Evolutionary conservation across 2,888 invertebrate species (phyloP).

Genomic region (Drosophila subquinaria): DNA sequence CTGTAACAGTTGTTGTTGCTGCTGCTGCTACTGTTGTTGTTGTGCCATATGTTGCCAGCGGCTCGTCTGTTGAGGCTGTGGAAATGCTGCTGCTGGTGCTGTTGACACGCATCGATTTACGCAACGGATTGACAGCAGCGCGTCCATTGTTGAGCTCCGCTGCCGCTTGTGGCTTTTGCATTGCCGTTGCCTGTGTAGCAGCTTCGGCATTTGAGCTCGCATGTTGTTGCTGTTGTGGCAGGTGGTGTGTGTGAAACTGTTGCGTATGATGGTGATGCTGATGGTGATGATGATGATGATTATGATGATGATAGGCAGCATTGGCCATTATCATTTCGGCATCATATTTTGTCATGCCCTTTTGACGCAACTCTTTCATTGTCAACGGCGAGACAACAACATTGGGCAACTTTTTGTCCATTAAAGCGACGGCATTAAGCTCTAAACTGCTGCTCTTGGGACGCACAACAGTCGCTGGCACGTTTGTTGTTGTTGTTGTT

Average conservation of each 20-base stretch:
- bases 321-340: slow-evolving; percentile 93
- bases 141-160: slow-evolving; percentile 51
- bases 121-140: slow-evolving; percentile 58
- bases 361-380: slow-evolving; percentile 93
- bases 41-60: slow-evolving; percentile 62
- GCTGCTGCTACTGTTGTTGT: slow-evolving; percentile 15
- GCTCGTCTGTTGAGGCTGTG: slow-evolving; percentile 83
- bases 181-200: slow-evolving; percentile 63
- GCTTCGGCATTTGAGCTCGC: slow-evolving; percentile 53
- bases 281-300: slow-evolving; percentile 58
- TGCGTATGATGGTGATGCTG: slow-evolving; percentile 55
- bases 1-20: slow-evolving; percentile 19
- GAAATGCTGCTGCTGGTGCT: slow-evolving; percentile 85
- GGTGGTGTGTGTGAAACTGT: slow-evolving; percentile 54
- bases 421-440: slow-evolving; percentile 83
- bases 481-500: slow-evolving; percentile 79
- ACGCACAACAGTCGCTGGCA: slow-evolving; percentile 56
- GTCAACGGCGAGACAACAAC: slow-evolving; percentile 87
- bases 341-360: slow-evolving; percentile 95
- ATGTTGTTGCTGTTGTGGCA: slow-evolving; percentile 57
- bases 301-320: slow-evolving; percentile 79
- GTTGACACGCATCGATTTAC: slow-evolving; percentile 84
- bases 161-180: slow-evolving; percentile 53
- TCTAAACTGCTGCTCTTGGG: slow-evolving; percentile 56
- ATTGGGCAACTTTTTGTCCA: slow-evolving; percentile 72